Evolutionary conservation across 2,113 vertebrate species (phyloP).

Genomic region (Entelurus aequoreus): DNA sequence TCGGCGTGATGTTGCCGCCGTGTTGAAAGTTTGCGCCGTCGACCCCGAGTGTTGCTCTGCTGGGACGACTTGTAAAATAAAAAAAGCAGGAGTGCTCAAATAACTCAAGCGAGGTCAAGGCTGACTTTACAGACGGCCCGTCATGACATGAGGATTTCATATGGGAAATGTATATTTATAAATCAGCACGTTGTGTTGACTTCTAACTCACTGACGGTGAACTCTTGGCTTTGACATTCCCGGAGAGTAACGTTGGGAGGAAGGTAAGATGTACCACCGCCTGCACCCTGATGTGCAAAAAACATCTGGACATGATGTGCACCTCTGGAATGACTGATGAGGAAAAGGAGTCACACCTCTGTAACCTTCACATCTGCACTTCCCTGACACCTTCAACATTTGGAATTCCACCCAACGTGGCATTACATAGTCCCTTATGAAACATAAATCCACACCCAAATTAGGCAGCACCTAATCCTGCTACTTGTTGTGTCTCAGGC

Average conservation of each 20-base stretch:
- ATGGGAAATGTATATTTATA: constrained; percentile 9
- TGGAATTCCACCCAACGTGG: not conserved
- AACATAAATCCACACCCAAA: not conserved
- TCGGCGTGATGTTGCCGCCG: constrained; percentile 10
- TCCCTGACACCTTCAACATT: constrained; percentile 11
- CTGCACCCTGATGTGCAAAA: constrained; percentile 17
- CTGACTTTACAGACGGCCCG: constrained; percentile 11
- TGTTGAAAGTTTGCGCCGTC: constrained; percentile 21
- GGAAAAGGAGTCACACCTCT: constrained; percentile 27
- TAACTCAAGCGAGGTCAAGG: constrained; percentile 10
- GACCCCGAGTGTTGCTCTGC: constrained; percentile 3
- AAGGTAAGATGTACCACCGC: constrained; percentile 5
- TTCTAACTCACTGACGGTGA: constrained; percentile 4
- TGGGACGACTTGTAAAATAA: constrained; percentile 35
- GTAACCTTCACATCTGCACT: constrained; percentile 18
- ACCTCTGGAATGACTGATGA: constrained; percentile 27
- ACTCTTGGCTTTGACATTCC: not conserved
- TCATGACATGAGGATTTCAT: constrained; percentile 28
- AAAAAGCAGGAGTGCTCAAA: constrained; percentile 26
- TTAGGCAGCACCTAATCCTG: no score
- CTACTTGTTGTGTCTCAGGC: no score
- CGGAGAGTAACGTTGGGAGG: not conserved
- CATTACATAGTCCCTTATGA: not conserved
- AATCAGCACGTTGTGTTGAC: constrained; percentile 6
- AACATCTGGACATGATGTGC: constrained; percentile 51